A percentile compares a stretch with the other conserved stretches of the same genome.
These are phyloP conservation scores for Percina caprodes DNA, from an alignment of 2,113 vertebrate genomes.

Conservation along the genomic window DNA sequence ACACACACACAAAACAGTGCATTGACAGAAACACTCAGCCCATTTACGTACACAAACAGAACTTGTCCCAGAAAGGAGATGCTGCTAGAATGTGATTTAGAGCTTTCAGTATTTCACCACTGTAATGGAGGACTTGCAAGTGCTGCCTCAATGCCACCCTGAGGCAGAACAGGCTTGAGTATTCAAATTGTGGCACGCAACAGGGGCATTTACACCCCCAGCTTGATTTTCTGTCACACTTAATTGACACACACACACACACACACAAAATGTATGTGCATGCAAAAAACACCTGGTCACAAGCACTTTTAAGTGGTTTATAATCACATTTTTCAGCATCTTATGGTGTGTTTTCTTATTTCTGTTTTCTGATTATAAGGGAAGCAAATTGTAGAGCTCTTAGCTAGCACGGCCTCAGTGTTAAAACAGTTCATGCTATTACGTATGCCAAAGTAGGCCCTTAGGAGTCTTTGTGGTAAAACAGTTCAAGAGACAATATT, in stretches of 20 bases:
- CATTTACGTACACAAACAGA: conserved; percentile 12
- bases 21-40: background rate
- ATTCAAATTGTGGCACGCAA: conserved; percentile 44
- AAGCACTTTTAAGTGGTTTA: conserved; percentile 7
- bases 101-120: conserved; percentile 63
- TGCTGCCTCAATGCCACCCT: conserved; percentile 23
- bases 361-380: background rate
- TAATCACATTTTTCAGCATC: conserved; percentile 20
- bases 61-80: conserved; percentile 14
- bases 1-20: background rate
- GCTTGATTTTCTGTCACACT: conserved; percentile 25
- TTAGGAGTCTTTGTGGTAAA: background rate
- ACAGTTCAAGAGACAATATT: background rate
- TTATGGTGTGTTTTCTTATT: background rate
- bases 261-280: conserved; percentile 4
- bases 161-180: conserved; percentile 39
- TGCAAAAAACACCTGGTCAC: background rate
- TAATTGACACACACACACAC: conserved; percentile 8
- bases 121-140: conserved; percentile 60
- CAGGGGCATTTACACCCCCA: conserved; percentile 21
- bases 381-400: background rate
- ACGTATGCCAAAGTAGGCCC: background rate
- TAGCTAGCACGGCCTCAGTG: background rate
- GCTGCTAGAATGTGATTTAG: conserved; percentile 33
- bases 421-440: conserved; percentile 3